Evolutionary conservation across 1,140 invertebrate genomes (phyloP).

Genomic region (Temnothorax nylanderi): DNA sequence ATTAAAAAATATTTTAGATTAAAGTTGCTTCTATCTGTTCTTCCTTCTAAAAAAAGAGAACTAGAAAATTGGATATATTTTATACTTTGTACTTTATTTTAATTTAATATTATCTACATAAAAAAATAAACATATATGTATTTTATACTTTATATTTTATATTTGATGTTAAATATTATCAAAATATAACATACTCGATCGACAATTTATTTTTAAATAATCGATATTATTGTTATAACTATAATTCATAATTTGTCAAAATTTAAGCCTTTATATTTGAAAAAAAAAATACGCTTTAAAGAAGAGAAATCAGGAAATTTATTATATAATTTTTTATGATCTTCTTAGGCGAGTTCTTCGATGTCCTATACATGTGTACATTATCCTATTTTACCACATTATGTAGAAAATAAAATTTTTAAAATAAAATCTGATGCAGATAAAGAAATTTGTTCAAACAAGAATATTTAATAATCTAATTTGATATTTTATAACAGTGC

Average conservation of each 20-base stretch:
- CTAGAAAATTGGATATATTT: too few species aligned
- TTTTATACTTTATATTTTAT: too few species aligned
- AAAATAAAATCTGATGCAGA: neutral
- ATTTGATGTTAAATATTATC: too few species aligned
- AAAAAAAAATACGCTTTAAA: neutral
- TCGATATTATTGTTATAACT: neutral
- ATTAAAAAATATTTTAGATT: too few species aligned
- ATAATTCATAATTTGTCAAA: neutral
- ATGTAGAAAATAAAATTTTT: neutral
- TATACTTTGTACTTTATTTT: too few species aligned
- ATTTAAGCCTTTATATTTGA: neutral
- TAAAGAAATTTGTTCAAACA: neutral
- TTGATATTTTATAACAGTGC: neutral
- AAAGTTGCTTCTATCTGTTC: too few species aligned
- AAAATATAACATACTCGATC: too few species aligned
- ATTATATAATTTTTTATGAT: neutral
- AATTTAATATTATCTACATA: too few species aligned
- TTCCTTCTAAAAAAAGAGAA: too few species aligned
- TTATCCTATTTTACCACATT: neutral
- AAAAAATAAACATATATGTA: too few species aligned
- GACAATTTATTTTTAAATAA: neutral
- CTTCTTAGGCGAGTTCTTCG: neutral
- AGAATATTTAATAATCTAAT: constrained; percentile 18
- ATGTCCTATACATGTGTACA: neutral
- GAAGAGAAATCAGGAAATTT: neutral